Base-by-base conservation (phyloP, 1,140 invertebrate genomes). In the Bombus superbus region DNA sequence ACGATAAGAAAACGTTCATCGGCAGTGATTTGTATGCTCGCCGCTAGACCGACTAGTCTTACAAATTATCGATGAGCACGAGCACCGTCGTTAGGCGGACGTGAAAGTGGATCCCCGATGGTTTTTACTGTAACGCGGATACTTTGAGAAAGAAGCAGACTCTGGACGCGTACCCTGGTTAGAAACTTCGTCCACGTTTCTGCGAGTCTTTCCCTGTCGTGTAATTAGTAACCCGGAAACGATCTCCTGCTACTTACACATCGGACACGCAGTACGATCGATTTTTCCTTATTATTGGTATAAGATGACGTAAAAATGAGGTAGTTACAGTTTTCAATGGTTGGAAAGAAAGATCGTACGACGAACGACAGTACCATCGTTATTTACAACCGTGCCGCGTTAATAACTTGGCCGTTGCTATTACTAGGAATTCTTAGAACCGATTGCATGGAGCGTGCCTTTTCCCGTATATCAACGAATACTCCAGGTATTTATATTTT, bases 11-110 rank as follows among this genome's bases (percentile, higher is more conserved):
- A 53, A 40, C 79, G 35, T 38, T 66, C 42, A 40, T 79, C 66
- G 40, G 15, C 38, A 28, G 75, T 84, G 82, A 84, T 84, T 84
- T 84, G 82, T 84, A 84, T 59, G 75, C 40, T 71, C 53, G 59
- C 47, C 53, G 66, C 66, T 64, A 47, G 57, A 38, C 73, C 59
- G 73, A 40, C 53, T 59, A 59, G 64, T n/a, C 47, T 84, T 71
- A 71, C 82, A 84, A 84, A 84, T 84, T 69, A 84, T 84, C 82
- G 66, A 57, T 53, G 66, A n/a, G 75, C 53, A 42, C 47, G 82
- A 83, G 76, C 47, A 25, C 53, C 53, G 77, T 71, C 76, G 75
- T 79, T 77, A 77, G 59, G 76, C 40, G 28, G 53, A 78, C 82
- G 74, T 59, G 82, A 84, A 79, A 84, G 76, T 79, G 82, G 74